These are phyloP conservation scores for Synergus laeviventris DNA, from an alignment of 2,888 invertebrate species.

Conservation along the genomic window DNA sequence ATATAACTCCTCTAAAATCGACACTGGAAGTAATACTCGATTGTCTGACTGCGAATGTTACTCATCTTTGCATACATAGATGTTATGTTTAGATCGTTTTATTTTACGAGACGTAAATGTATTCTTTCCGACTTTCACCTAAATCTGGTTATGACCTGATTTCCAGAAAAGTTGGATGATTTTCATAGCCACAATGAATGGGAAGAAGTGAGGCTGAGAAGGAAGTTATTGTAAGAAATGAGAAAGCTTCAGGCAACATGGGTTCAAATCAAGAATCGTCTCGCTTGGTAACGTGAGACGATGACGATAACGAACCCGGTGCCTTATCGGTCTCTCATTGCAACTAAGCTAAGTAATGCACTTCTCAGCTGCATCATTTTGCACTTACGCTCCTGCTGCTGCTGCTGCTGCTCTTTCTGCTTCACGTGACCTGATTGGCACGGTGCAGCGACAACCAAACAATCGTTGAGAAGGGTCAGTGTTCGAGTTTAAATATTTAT, in stretches of 20 bases:
- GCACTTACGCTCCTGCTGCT: conserved; percentile 24
- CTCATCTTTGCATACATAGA: conserved; percentile 16
- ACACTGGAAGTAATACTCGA: conserved; percentile 1
- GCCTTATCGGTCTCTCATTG: conserved; percentile 60
- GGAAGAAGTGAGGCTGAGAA: not conserved
- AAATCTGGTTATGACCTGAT: conserved; percentile 30
- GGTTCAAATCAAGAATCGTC: conserved; percentile 52
- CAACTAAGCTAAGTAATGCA: conserved; percentile 46
- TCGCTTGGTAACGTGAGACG: conserved; percentile 59
- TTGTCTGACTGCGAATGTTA: not conserved
- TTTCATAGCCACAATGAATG: not conserved
- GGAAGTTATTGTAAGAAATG: conserved; percentile 8
- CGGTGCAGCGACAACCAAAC: conserved; percentile 50
- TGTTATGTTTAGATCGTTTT: not conserved
- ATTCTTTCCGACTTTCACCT: conserved; percentile 6
- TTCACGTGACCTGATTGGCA: conserved; percentile 50
- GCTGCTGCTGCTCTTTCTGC: conserved; percentile 18
- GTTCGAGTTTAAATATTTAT: conserved; percentile 68
- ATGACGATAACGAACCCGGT: conserved; percentile 58
- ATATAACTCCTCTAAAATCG: conserved; percentile 39
- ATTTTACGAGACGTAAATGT: conserved; percentile 11
- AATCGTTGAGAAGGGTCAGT: conserved; percentile 64
- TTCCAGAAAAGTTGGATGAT: not conserved
- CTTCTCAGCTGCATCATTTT: conserved; percentile 49
- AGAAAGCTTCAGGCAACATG: conserved; percentile 27